phyloP scores from a whole-genome alignment of 2,113 vertebrate species.

The Xyliphius kryptos region DNA sequence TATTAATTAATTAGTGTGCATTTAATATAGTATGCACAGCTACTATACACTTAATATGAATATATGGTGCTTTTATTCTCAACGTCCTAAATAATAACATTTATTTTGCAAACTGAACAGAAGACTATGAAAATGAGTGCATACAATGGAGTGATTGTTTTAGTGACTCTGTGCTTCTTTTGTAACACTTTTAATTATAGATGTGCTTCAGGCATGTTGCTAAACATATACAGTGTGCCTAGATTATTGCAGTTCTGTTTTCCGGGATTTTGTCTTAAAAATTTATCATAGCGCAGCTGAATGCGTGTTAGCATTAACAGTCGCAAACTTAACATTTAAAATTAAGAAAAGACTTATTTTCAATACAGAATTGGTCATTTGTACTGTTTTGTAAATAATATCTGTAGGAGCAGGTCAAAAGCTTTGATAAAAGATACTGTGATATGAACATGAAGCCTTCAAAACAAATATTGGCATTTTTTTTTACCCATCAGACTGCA shows the following conservation, averaged over 20 bases:
- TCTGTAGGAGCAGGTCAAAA: constrained; percentile 22
- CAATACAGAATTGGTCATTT: constrained; percentile 31
- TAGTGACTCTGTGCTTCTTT: constrained; percentile 19
- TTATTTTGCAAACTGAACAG: not conserved
- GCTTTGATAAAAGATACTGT: constrained; percentile 22
- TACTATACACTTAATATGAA: too few relatives aligned
- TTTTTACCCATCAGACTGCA: constrained; percentile 1
- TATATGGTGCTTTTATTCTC: too few relatives aligned
- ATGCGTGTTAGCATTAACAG: constrained; percentile 14
- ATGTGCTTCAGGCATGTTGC: not conserved
- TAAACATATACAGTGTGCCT: constrained; percentile 7
- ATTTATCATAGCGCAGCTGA: constrained; percentile 20
- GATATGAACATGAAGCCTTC: constrained; percentile 14
- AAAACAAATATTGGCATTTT: constrained; percentile 10
- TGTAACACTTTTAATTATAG: constrained; percentile 9
- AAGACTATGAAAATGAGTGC: not conserved
- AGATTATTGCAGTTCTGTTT: constrained; percentile 28
- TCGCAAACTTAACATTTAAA: constrained; percentile 39
- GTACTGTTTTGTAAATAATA: constrained; percentile 33
- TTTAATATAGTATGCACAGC: too few relatives aligned
- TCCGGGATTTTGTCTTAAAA: constrained; percentile 18
- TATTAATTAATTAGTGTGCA: too few relatives aligned
- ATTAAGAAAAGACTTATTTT: constrained; percentile 23
- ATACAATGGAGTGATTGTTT: constrained; percentile 11
- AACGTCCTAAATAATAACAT: not conserved